Evolutionary conservation across 2,888 invertebrate species (phyloP).

Genomic region (Apamea sordens): DNA sequence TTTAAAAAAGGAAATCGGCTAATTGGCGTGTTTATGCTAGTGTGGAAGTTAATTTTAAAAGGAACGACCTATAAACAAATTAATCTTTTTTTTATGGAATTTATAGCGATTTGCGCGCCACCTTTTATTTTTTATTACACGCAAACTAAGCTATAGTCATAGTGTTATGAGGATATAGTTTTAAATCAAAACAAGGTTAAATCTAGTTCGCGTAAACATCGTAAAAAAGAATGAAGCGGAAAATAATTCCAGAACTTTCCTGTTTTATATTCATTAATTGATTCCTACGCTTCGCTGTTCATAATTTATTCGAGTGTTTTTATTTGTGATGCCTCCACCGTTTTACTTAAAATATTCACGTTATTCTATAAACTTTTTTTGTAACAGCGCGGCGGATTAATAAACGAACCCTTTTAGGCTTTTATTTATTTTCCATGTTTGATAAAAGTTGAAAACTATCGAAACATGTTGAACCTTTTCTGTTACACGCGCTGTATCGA

Average conservation of each 20-base stretch:
- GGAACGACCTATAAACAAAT: not conserved
- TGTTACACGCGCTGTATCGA: slow-evolving; percentile 3
- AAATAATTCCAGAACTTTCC: slow-evolving; percentile 44
- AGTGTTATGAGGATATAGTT: not conserved
- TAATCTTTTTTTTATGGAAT: not conserved
- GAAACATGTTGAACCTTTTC: slow-evolving; percentile 17
- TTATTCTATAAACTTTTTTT: slow-evolving; percentile 18
- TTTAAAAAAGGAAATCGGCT: slow-evolving; percentile 45
- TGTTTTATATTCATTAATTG: slow-evolving; percentile 55
- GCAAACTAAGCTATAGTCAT: not conserved
- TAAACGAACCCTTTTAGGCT: slow-evolving; percentile 17
- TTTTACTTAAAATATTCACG: slow-evolving; percentile 13
- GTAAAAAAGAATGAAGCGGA: slow-evolving; percentile 39
- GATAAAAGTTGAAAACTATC: slow-evolving; percentile 28
- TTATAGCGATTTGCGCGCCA: not conserved
- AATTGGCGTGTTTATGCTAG: slow-evolving; percentile 49
- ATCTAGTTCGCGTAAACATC: slow-evolving; percentile 36
- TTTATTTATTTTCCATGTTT: slow-evolving; percentile 19
- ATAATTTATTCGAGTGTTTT: slow-evolving; percentile 43
- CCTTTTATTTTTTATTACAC: slow-evolving; percentile 6
- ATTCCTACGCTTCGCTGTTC: slow-evolving; percentile 43
- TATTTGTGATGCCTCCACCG: slow-evolving; percentile 24
- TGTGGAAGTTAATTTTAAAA: slow-evolving; percentile 34
- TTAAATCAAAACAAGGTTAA: slow-evolving; percentile 19
- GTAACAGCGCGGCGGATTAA: slow-evolving; percentile 16